Conservation (phyloP, 2,113 vertebrate genomes). For the Triplophysa rosa region DNA sequence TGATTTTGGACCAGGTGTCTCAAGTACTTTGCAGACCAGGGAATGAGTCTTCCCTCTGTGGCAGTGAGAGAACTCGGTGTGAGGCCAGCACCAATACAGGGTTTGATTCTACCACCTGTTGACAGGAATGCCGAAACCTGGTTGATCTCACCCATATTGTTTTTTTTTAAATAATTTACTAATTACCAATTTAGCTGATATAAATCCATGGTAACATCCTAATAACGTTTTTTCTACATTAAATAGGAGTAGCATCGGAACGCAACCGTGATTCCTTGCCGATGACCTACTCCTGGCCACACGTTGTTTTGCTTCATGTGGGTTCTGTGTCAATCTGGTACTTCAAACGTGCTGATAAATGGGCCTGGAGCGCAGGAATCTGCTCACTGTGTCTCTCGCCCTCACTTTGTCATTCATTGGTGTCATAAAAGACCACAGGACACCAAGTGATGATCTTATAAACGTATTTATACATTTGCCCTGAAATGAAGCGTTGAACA, state of each 20-base stretch:
- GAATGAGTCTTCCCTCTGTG: constrained; percentile 46
- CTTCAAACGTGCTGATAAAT: constrained; percentile 42
- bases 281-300: constrained; percentile 24
- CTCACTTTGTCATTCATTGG: constrained; percentile 41
- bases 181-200: not conserved
- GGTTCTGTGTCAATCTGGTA: constrained; percentile 36
- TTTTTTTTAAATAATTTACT: no score
- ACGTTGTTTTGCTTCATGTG: constrained; percentile 19
- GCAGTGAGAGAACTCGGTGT: constrained; percentile 14
- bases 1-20: constrained; percentile 62
- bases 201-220: not conserved
- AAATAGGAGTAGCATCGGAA: constrained; percentile 4
- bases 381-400: constrained; percentile 58
- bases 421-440: constrained; percentile 46
- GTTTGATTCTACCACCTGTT: constrained; percentile 44
- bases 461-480: constrained; percentile 49
- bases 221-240: not conserved
- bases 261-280: constrained; percentile 2
- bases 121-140: constrained; percentile 33
- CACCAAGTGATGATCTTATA: constrained; percentile 47
- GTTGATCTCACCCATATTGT: not conserved
- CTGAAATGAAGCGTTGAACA: constrained; percentile 42
- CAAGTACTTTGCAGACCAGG: constrained; percentile 23
- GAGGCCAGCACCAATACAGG: constrained; percentile 10
- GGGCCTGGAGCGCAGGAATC: constrained; percentile 69